Evolutionary conservation across 2,113 vertebrate species (phyloP), one percentile per base, ranked within the genome.

Genomic region (Phodopus roborovskii): DNA sequence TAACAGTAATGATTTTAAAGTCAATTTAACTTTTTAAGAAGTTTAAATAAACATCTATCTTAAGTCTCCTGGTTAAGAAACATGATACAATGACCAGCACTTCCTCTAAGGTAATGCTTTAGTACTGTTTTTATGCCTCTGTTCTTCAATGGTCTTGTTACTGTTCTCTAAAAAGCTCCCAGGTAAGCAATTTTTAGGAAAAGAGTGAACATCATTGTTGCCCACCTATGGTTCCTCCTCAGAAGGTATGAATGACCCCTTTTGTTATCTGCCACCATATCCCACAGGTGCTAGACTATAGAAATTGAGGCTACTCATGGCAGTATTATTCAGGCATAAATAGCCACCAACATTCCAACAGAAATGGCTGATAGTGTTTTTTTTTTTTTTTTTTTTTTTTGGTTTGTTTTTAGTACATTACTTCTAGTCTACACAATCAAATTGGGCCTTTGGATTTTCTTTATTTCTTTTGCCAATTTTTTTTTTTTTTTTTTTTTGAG

Each of bases 1-100:
- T 2, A 94, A 39, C 26, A 96, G 30, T 33, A 96, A 86, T 70
- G 53, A 48, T 36, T 85, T 78, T 50, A 30, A 96, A 96, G 26
- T 2, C 68, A 66, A 73, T 96, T 96, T 17, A 95, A 60, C 58
- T 22, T 50, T 33, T 56, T 68, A 39, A 62, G 53, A 85, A 88
- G 79, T 70, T 84, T 48, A 93, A 83, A 74, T 48, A 93, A 83
- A 74, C 33, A 86, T 50, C 13, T 86, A 92, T 68, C 39, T 94
- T 45, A 95, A 88, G 39, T 7, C 8, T 93, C 2, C n/a, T 50
- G n/a, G 16, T 88, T 66, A 36, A 66, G 42, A 94, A 7, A 94
- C 15, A 93, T 68, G 11, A 26, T 89, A 56, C 93, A 95, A 91
- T 75, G 30, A 77, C 13, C 42, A 95, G 78, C 78, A 74, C 11